Evolutionary conservation across 2,888 invertebrate species (phyloP).

Genomic region (Torymus tubicola): DNA sequence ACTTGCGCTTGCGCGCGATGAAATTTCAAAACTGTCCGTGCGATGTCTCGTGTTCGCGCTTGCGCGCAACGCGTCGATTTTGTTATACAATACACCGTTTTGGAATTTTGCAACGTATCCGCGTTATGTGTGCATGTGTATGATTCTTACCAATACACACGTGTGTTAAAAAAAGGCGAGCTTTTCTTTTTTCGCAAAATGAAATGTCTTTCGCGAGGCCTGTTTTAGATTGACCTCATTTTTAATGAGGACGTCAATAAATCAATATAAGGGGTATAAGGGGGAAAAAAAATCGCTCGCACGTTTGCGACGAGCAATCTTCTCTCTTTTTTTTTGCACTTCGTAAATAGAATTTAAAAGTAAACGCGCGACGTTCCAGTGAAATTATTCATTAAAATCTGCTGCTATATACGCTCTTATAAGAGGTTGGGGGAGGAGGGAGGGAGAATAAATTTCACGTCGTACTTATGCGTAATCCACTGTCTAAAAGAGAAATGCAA

Average conservation of each 20-base stretch:
- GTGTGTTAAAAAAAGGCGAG: conserved; percentile 2
- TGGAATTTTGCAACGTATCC: conserved; percentile 43
- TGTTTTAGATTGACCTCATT: conserved; percentile 41
- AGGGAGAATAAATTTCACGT: background rate
- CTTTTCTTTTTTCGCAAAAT: conserved; percentile 10
- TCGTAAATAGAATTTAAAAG: conserved; percentile 3
- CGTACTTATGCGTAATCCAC: background rate
- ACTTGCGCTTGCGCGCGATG: background rate
- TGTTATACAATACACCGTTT: conserved; percentile 47
- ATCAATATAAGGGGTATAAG: conserved; percentile 20
- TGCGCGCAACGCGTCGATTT: conserved; percentile 5
- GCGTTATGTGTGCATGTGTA: too few relatives aligned
- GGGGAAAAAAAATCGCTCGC: background rate
- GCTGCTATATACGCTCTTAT: too few relatives aligned
- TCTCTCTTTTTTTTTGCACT: background rate
- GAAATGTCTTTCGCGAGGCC: conserved; percentile 18
- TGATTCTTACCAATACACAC: conserved; percentile 26
- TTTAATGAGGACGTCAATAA: conserved; percentile 40
- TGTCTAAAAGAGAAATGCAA: background rate
- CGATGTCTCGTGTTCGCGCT: conserved; percentile 17
- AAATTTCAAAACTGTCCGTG: conserved; percentile 38
- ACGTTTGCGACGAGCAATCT: too few relatives aligned
- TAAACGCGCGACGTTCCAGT: background rate
- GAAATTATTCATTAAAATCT: too few relatives aligned
- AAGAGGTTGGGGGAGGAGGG: too few relatives aligned